Conservation (phyloP, 2,888 invertebrate genomes). For the Pomacea canaliculata region DNA sequence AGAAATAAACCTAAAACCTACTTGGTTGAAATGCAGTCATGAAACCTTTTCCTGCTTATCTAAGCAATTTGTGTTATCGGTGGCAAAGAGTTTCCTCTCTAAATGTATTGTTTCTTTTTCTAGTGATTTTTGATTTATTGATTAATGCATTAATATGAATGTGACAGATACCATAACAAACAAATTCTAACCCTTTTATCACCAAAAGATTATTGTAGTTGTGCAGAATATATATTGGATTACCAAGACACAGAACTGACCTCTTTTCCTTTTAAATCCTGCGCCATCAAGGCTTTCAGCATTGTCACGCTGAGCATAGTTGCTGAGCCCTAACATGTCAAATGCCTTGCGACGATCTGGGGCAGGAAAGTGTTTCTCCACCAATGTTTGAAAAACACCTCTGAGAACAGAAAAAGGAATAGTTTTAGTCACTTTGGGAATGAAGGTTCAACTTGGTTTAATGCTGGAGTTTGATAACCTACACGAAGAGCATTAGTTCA, state of each 20-base stretch:
- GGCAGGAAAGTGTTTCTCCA: constrained; percentile 99
- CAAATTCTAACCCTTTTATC: no score
- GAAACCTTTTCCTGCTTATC: no score
- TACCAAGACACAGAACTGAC: constrained; percentile 22
- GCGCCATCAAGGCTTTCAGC: constrained; percentile 24
- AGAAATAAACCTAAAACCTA: background rate
- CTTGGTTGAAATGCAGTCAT: no score
- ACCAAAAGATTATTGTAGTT: no score
- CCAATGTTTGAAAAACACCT: constrained; percentile 94
- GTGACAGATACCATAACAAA: no score
- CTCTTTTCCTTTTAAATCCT: constrained; percentile 49
- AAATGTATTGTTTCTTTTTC: no score
- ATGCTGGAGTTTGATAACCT: background rate
- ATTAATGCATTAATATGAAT: no score
- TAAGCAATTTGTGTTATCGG: no score
- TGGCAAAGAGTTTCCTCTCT: no score
- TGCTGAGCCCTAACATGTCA: constrained; percentile 76
- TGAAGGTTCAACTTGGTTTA: background rate
- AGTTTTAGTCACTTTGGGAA: background rate
- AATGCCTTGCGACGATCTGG: constrained; percentile 87
- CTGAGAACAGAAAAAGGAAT: constrained; percentile 71
- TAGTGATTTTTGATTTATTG: no score
- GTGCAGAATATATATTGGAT: no score
- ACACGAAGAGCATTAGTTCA: background rate
- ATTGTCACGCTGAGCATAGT: constrained; percentile 38